These are phyloP conservation scores for Nycteola revayana DNA, from an alignment of 2,888 invertebrate genomes.

Conservation along the genomic window DNA sequence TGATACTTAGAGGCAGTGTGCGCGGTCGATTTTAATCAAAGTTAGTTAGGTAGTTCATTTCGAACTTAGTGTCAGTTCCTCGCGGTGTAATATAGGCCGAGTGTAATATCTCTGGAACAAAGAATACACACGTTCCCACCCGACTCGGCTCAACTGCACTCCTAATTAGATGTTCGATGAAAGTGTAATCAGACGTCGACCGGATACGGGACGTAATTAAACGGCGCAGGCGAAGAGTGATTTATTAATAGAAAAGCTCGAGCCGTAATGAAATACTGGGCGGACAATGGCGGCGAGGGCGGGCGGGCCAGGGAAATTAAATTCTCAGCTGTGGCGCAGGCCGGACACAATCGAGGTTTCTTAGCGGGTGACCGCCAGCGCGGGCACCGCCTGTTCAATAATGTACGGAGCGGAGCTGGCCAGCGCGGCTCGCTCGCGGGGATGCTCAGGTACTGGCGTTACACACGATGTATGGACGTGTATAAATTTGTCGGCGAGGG, in stretches of 20 bases:
- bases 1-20: conserved; percentile 35
- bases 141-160: conserved; percentile 65
- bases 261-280: conserved; percentile 81
- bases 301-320: conserved; percentile 76
- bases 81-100: conserved; percentile 63
- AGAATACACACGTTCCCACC: conserved; percentile 67
- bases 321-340: conserved; percentile 64
- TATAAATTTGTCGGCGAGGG: conserved; percentile 79
- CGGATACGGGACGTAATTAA: conserved; percentile 80
- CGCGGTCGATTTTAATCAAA: conserved; percentile 72
- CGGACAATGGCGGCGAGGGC: conserved; percentile 77
- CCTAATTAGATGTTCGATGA: conserved; percentile 82
- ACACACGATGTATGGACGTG: conserved; percentile 70
- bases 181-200: conserved; percentile 80
- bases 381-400: conserved; percentile 58
- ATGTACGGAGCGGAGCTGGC: conserved; percentile 49
- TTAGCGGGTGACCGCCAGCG: conserved; percentile 48
- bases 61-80: conserved; percentile 61
- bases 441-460: conserved; percentile 39
- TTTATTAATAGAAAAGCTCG: conserved; percentile 82
- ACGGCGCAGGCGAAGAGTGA: conserved; percentile 80
- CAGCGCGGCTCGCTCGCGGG: conserved; percentile 30
- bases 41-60: conserved; percentile 74
- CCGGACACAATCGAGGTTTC: conserved; percentile 60
- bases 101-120: conserved; percentile 69